Percentiles rank a stretch among this genome's conserved stretches.
Evolutionary conservation across 1,140 invertebrate genomes (phyloP).

Genomic region (Pachypsylla venusta): DNA sequence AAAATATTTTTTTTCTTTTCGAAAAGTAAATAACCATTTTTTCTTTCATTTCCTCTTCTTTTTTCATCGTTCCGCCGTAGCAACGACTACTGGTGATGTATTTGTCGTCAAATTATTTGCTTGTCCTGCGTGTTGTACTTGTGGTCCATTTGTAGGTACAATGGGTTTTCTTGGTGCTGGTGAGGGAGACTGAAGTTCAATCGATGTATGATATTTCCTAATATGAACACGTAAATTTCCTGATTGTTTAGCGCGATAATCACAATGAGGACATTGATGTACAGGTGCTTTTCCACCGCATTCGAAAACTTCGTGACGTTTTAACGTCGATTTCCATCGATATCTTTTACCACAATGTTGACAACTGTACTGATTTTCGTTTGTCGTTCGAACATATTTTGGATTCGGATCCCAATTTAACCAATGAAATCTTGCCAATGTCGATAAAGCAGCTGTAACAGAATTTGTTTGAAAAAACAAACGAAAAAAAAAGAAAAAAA

Average conservation of each 20-base stretch:
- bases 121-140: not conserved
- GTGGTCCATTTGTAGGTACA: not conserved
- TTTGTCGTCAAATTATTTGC: not conserved
- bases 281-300: slow-evolving; percentile 71
- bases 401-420: slow-evolving; percentile 19
- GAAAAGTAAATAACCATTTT: no score
- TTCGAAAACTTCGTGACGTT: slow-evolving; percentile 67
- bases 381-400: slow-evolving; percentile 20
- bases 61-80: not conserved
- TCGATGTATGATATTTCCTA: slow-evolving; percentile 49
- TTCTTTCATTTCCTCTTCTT: no score
- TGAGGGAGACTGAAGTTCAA: not conserved
- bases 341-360: slow-evolving; percentile 64
- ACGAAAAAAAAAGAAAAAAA: not conserved
- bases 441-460: not conserved
- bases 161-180: not conserved
- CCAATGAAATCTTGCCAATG: not conserved
- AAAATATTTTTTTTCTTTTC: no score
- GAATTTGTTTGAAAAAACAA: not conserved
- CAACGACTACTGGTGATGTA: not conserved
- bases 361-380: slow-evolving; percentile 36
- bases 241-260: slow-evolving; percentile 59
- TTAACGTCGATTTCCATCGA: slow-evolving; percentile 64
- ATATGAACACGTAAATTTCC: slow-evolving; percentile 68
- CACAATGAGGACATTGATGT: slow-evolving; percentile 65